Conservation (phyloP, 2,888 invertebrate species). For the Ophion costatus region DNA sequence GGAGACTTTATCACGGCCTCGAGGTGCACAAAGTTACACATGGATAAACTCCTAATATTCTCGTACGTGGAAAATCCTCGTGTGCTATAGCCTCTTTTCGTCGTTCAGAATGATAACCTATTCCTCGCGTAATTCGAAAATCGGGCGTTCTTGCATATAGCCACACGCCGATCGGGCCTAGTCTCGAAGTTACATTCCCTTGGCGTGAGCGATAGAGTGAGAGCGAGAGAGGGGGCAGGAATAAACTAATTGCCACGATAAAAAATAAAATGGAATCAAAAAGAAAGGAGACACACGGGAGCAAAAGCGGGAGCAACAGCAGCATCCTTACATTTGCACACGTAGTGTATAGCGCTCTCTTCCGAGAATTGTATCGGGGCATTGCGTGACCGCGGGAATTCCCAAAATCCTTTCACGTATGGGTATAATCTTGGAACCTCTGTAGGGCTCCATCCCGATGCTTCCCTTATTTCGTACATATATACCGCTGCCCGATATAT, state of each 20-base stretch:
- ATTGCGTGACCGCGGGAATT: constrained; percentile 79
- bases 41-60: too few species aligned
- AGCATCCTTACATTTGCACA: constrained; percentile 51
- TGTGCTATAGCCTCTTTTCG: too few species aligned
- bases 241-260: constrained; percentile 37
- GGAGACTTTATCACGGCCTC: too few species aligned
- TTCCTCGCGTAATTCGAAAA: too few species aligned
- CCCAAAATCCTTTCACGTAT: constrained; percentile 73
- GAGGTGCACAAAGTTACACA: too few species aligned
- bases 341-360: constrained; percentile 74
- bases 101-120: too few species aligned
- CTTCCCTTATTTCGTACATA: constrained; percentile 64
- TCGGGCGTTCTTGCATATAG: too few species aligned
- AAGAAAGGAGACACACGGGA: constrained; percentile 27
- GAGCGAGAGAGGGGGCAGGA: neutral
- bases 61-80: too few species aligned
- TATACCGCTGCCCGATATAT: constrained; percentile 66
- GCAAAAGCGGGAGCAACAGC: constrained; percentile 47
- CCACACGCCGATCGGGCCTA: neutral
- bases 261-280: constrained; percentile 28
- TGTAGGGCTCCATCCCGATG: constrained; percentile 59
- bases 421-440: constrained; percentile 74
- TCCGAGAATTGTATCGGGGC: constrained; percentile 79
- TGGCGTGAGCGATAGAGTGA: neutral
- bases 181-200: constrained; percentile 3